Evolutionary conservation across 1,140 invertebrate species (phyloP).

Genomic region (Drosophila seguyi): DNA sequence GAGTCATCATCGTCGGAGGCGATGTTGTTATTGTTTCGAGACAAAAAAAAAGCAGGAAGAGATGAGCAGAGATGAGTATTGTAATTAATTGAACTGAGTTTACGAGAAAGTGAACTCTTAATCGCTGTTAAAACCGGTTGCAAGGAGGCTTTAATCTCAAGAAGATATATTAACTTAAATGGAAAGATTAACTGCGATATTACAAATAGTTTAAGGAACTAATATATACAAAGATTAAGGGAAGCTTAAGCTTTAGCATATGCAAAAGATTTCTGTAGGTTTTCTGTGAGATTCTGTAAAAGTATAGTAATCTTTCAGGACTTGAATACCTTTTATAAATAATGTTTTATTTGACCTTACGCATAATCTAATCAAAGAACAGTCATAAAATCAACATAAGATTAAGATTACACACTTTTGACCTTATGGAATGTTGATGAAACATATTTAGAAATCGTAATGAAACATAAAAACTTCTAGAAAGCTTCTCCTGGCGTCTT

Average conservation of each 20-base stretch:
- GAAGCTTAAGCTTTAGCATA: not conserved
- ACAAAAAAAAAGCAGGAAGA: conserved; percentile 53
- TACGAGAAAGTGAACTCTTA: conserved; percentile 33
- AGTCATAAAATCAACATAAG: not conserved
- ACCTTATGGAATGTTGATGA: not conserved
- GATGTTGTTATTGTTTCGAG: conserved; percentile 22
- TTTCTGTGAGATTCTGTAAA: not conserved
- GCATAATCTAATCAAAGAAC: conserved; percentile 1
- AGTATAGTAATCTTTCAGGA: not conserved
- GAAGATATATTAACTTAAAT: not conserved
- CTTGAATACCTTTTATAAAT: not conserved
- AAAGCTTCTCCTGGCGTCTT: not conserved
- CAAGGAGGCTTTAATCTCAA: not conserved
- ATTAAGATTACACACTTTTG: not conserved
- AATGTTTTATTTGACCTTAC: not conserved
- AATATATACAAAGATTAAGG: not conserved
- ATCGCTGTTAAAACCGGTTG: conserved; percentile 8
- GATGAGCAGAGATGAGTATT: conserved; percentile 33
- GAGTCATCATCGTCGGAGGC: conserved; percentile 30
- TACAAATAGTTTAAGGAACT: not conserved
- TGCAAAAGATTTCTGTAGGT: not conserved
- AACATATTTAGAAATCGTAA: not conserved
- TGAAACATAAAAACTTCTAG: not conserved
- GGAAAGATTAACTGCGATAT: no score
- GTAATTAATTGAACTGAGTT: conserved; percentile 40